Percentiles rank a stretch among this genome's conserved stretches.
Evolutionary conservation across 2,888 invertebrate genomes (phyloP).

Genomic region (Fragum whitleyi): DNA sequence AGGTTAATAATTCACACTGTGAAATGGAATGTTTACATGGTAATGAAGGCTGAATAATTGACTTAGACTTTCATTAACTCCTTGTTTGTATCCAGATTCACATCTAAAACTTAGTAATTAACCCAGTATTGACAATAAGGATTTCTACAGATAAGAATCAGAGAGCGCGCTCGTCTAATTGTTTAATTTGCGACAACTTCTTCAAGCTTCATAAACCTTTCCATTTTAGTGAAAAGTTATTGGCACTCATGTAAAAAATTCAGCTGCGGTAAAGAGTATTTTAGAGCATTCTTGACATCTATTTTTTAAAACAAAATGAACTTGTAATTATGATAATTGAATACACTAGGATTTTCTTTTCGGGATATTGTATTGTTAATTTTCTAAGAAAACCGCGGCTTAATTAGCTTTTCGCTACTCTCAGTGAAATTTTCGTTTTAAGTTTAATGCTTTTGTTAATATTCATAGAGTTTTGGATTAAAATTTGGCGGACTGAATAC

Average conservation of each 20-base stretch:
- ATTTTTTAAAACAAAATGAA: no score
- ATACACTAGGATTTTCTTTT: no score
- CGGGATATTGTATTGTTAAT: no score
- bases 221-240: no score
- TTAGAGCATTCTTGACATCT: no score
- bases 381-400: neutral
- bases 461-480: neutral
- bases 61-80: conserved; percentile 38
- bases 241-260: no score
- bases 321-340: no score
- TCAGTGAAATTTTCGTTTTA: neutral
- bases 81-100: conserved; percentile 44
- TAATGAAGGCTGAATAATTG: conserved; percentile 35
- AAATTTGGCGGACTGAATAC: neutral
- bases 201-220: no score
- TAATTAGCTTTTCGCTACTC: neutral
- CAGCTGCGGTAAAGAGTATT: no score
- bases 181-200: no score
- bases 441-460: neutral
- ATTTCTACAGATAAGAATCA: neutral
- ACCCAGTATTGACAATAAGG: conserved; percentile 1
- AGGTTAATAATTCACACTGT: conserved; percentile 24
- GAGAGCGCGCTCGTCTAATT: neutral
- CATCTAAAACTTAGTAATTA: conserved; percentile 27
- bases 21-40: conserved; percentile 51